Base-by-base conservation (phyloP, 2,113 vertebrate species). In the Climacteris rufus region DNA sequence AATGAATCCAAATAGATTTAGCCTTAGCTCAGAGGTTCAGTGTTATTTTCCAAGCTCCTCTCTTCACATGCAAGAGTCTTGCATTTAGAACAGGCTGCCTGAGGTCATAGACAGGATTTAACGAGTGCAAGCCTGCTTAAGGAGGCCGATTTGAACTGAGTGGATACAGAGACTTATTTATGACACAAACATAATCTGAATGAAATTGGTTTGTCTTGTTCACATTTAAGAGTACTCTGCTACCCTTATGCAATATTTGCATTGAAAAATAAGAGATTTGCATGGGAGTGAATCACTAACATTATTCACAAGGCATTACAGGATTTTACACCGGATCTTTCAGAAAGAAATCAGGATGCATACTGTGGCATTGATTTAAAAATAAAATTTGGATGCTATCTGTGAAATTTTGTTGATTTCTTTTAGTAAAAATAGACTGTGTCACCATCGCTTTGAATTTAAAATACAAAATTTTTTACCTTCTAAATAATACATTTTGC, bases 21-120 rank as follows among this genome's bases (percentile, higher is more conserved):
- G 64, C 90, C 69, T 89, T 90, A 94, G 80, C 78, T 93, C 70
- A 76, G 42, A 42, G 42, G 82, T 83, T 83, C 86, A 69, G 44
- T 92, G 90, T n/a, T 93, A 44, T 83, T 94, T 86, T 90, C 45
- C 52, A 82, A 72, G 68, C 60, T 86, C 52, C 64, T 74, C 60
- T 84, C 72, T 90, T 87, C 57, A 85, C 83, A 83, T 74, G 68
- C 59, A 53, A 77, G 82, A 95, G 52, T 91, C 88, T 91, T 90
- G 35, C 37, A 83, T 83, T 84, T 89, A 83, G 86, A 88, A 63
- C 78, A 94, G 89, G 89, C 92, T 93, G 90, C 59, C 80, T 90
- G 86, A 93, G 96, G 79, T 94, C 83, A 77, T 16, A 96, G 89
- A 91, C 94, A 77, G 90, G 89, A 95, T 94, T 83, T 87, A 89